phyloP scores from a whole-genome alignment of 2,113 vertebrate species.

The Microtus montanus region DNA sequence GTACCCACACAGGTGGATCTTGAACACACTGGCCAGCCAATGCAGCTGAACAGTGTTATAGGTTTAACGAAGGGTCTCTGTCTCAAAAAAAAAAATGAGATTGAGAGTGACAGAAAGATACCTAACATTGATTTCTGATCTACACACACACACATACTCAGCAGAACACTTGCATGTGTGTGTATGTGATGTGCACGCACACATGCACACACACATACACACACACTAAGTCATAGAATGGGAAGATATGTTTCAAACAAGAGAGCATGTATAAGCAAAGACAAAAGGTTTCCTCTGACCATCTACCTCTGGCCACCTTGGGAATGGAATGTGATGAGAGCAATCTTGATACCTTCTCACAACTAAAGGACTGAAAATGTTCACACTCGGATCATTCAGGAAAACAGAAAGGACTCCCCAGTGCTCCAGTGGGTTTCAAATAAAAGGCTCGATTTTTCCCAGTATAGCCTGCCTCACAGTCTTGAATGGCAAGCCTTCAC shows the following conservation, averaged over 20 bases:
- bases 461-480: neutral
- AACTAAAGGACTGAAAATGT: neutral
- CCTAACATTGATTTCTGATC: neutral
- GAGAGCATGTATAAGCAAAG: neutral
- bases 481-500: neutral
- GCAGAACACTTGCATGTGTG: neutral
- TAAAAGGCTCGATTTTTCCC: neutral
- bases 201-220: no score
- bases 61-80: neutral
- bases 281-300: no score
- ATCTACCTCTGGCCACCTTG: neutral
- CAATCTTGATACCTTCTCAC: neutral
- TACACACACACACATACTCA: neutral
- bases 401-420: neutral
- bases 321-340: neutral
- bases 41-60: neutral
- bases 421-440: neutral
- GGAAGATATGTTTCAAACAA: neutral
- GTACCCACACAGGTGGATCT: neutral
- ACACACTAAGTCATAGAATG: neutral
- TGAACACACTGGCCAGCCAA: neutral
- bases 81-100: neutral
- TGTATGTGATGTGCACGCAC: no score
- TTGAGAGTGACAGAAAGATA: neutral
- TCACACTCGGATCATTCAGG: neutral